Conservation (phyloP, 2,113 vertebrate genomes). For the Corythaeola cristata region DNA sequence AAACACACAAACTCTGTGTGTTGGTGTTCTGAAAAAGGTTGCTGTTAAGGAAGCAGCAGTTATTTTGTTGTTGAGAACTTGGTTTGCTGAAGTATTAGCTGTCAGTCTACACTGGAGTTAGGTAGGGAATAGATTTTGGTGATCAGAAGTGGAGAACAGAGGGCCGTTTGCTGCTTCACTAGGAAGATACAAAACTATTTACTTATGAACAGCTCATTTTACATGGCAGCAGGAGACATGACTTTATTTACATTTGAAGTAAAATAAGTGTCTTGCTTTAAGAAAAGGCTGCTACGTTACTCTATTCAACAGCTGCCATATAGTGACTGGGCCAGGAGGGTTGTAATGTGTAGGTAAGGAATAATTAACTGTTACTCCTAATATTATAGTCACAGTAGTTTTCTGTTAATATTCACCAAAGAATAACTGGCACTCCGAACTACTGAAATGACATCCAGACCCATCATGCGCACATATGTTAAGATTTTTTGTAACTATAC, state of each 20-base stretch:
- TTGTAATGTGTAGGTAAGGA: constrained; percentile 18
- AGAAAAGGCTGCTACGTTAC: constrained; percentile 19
- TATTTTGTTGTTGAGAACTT: neutral
- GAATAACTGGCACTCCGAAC: neutral
- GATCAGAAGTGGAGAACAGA: neutral
- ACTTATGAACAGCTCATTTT: constrained; percentile 24
- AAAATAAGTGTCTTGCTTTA: constrained; percentile 33
- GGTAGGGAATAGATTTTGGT: neutral
- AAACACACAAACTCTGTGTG: neutral
- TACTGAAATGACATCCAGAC: neutral
- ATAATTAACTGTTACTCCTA: constrained; percentile 24
- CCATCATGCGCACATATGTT: fast-evolving
- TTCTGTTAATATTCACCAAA: neutral
- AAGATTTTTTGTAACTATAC: neutral
- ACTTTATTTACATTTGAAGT: constrained; percentile 53
- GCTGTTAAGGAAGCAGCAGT: neutral
- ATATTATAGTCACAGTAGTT: neutral
- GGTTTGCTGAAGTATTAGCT: neutral
- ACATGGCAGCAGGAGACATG: constrained; percentile 8
- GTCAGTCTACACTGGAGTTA: neutral
- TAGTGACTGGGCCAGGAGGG: neutral
- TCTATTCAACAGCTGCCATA: constrained; percentile 27
- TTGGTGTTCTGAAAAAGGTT: neutral
- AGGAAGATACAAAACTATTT: constrained; percentile 2
- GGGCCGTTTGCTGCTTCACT: neutral